These are phyloP conservation scores for Atlantisia rogersi DNA, from an alignment of 2,113 vertebrate species.

Conservation along the genomic window DNA sequence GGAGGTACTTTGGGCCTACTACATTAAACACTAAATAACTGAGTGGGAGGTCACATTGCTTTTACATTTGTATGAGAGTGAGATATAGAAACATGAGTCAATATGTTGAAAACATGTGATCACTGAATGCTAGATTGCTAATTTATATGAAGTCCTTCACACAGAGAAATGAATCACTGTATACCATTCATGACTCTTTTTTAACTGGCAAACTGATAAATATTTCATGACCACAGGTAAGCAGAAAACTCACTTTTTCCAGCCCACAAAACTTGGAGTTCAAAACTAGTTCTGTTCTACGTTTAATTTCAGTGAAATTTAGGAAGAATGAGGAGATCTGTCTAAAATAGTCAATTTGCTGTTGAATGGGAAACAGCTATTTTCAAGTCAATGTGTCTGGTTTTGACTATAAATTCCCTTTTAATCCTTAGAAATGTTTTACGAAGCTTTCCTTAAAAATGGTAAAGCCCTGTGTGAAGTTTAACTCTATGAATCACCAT, in stretches of 20 bases:
- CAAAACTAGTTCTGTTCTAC: not conserved
- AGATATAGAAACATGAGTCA: not conserved
- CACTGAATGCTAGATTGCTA: not conserved
- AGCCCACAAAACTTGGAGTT: not conserved
- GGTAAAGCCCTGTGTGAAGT: not conserved
- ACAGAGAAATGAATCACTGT: not conserved
- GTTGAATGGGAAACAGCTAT: not conserved
- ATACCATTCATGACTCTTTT: not conserved
- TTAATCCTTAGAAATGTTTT: conserved; percentile 25
- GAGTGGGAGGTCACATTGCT: not conserved
- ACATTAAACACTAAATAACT: not conserved
- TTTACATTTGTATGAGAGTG: not conserved
- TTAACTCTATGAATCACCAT: not conserved
- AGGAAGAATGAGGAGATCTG: not conserved
- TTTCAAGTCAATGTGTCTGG: not conserved
- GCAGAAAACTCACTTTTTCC: not conserved
- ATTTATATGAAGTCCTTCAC: not conserved
- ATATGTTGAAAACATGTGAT: not conserved
- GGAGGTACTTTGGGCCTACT: not conserved
- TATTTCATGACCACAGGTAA: conserved; percentile 2
- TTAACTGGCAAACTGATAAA: conserved; percentile 9
- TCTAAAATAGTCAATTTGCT: not conserved
- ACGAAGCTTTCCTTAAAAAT: not conserved
- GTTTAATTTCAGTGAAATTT: not conserved
- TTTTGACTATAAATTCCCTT: not conserved